Percentiles rank a stretch among this genome's conserved stretches.
Evolutionary conservation across 2,797 vertebrate species (phyloP).

Genomic region (Rhabdomys pumilio): DNA sequence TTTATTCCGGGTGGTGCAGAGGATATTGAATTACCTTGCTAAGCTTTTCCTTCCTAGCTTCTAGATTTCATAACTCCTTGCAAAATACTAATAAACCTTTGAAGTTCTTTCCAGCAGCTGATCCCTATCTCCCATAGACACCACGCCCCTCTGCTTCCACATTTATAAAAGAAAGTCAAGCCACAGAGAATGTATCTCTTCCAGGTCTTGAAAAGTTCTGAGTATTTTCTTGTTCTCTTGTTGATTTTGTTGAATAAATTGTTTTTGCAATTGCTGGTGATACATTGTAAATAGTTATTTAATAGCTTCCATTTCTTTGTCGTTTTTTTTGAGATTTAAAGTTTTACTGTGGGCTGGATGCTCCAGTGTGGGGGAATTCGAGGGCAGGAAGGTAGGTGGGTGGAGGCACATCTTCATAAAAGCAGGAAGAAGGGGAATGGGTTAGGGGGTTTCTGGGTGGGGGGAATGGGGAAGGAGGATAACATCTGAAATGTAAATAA

Average conservation of each 20-base stretch:
- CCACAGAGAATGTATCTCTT: constrained; percentile 77
- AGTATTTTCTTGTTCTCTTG: neutral
- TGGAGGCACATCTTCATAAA: too few species aligned
- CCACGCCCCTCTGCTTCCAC: constrained; percentile 68
- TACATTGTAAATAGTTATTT: neutral
- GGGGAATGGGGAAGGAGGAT: too few species aligned
- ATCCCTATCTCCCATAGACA: constrained; percentile 71
- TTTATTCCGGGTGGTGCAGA: neutral
- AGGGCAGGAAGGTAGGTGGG: too few species aligned
- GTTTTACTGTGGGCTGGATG: neutral
- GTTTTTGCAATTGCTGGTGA: neutral
- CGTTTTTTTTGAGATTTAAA: neutral
- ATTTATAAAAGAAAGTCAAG: constrained; percentile 76
- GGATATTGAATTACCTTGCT: constrained; percentile 75
- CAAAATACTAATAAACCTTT: constrained; percentile 66
- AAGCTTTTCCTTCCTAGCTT: constrained; percentile 68
- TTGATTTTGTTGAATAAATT: constrained; percentile 52
- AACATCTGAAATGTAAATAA: too few species aligned
- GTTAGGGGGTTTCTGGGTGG: too few species aligned
- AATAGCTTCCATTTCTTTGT: constrained; percentile 42
- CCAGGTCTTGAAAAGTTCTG: neutral
- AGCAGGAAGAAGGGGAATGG: too few species aligned
- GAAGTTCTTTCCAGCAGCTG: constrained; percentile 62
- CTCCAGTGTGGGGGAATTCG: too few species aligned
- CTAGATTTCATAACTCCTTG: constrained; percentile 72